Evolutionary conservation across 1,140 invertebrate species (phyloP).

Genomic region (Drosophila melanogaster): DNA sequence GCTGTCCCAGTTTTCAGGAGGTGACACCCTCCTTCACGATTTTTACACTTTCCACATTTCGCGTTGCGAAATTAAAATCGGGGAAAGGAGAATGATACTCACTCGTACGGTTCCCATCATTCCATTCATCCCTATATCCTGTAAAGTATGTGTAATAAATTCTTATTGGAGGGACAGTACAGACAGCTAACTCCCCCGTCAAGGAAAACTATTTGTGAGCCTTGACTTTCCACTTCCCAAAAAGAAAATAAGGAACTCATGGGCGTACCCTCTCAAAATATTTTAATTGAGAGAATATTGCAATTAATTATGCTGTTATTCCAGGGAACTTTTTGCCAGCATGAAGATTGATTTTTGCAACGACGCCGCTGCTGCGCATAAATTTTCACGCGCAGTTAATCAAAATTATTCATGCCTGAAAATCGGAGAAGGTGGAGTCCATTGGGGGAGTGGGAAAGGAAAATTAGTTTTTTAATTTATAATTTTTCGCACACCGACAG

Average conservation of each 20-base stretch:
- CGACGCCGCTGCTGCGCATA: constrained; percentile 12
- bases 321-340: constrained; percentile 11
- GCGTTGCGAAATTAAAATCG: constrained; percentile 61
- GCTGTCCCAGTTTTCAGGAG: constrained; percentile 35
- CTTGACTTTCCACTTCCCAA: neutral
- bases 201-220: constrained; percentile 36
- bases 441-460: constrained; percentile 13
- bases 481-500: constrained; percentile 50
- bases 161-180: constrained; percentile 53
- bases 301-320: constrained; percentile 46
- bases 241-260: neutral
- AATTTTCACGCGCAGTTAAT: constrained; percentile 55
- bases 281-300: constrained; percentile 62
- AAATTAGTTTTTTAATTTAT: constrained; percentile 69
- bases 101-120: constrained; percentile 19
- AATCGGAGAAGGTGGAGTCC: constrained; percentile 1
- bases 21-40: constrained; percentile 45
- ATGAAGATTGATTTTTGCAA: constrained; percentile 71
- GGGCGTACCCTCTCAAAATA: constrained; percentile 9
- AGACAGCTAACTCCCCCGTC: neutral
- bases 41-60: neutral
- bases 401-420: constrained; percentile 63
- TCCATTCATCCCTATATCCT: constrained; percentile 27
- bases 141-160: constrained; percentile 58
- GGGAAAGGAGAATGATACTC: constrained; percentile 15